These are phyloP conservation scores for Atrina japonica DNA, from an alignment of 2,888 invertebrate genomes.

Conservation along the genomic window DNA sequence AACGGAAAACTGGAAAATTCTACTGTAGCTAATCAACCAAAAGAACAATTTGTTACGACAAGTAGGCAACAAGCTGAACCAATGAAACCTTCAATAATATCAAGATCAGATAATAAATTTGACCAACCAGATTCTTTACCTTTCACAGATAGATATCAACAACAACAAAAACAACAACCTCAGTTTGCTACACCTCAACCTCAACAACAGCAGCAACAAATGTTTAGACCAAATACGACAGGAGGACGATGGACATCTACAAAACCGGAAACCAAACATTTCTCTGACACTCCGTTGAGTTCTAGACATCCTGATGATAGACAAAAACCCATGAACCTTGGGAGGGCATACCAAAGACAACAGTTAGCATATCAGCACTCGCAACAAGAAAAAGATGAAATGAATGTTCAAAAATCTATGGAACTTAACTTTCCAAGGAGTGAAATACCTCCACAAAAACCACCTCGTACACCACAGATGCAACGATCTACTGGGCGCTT, in stretches of 20 bases:
- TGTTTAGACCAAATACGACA: not conserved
- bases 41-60: not conserved
- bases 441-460: conserved; percentile 15
- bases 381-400: not conserved
- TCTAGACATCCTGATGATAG: conserved; percentile 11
- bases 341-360: conserved; percentile 29
- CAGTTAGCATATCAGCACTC: conserved; percentile 8
- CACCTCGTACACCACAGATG: conserved; percentile 31
- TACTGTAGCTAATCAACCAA: not conserved
- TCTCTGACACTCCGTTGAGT: conserved; percentile 6
- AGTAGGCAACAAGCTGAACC: conserved; percentile 1
- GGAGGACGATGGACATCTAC: not conserved
- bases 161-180: too few species aligned
- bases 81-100: conserved; percentile 14
- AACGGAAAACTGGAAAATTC: not conserved
- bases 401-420: conserved; percentile 6
- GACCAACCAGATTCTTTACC: conserved; percentile 6
- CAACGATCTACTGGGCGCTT: conserved; percentile 12
- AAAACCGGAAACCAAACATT: conserved; percentile 3
- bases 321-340: conserved; percentile 31
- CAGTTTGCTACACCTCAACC: too few species aligned
- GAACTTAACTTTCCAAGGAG: not conserved
- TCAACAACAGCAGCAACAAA: too few species aligned
- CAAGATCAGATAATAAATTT: not conserved
- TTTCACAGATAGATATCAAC: too few species aligned